Evolutionary conservation across 1,140 invertebrate genomes (phyloP).

Genomic region (Vanessa tameamea): DNA sequence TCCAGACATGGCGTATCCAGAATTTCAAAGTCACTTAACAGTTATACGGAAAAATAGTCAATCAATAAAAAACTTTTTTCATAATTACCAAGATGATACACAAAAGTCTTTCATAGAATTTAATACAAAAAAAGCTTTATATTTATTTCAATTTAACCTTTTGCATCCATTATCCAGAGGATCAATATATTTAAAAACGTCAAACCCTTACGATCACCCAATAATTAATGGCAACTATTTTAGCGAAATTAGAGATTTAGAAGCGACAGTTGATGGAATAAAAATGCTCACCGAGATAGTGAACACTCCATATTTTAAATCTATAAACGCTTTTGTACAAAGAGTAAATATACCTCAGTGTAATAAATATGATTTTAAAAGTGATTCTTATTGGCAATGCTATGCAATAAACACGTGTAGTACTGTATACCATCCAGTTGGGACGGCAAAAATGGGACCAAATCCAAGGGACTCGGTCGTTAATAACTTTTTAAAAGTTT

Average conservation of each 20-base stretch:
- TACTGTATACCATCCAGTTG: constrained; percentile 86
- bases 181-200: constrained; percentile 66
- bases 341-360: constrained; percentile 72
- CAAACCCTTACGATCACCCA: constrained; percentile 82
- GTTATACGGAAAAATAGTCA: constrained; percentile 47
- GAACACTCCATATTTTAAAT: constrained; percentile 69
- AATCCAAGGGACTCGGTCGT: constrained; percentile 82
- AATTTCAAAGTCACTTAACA: constrained; percentile 60
- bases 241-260: constrained; percentile 85
- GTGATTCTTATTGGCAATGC: constrained; percentile 85
- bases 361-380: constrained; percentile 70
- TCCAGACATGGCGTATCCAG: constrained; percentile 48
- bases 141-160: constrained; percentile 64
- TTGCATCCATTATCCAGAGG: constrained; percentile 80
- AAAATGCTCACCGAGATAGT: constrained; percentile 62
- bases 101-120: constrained; percentile 61
- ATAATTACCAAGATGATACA: constrained; percentile 60
- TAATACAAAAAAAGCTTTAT: constrained; percentile 65
- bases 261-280: constrained; percentile 83
- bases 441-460: constrained; percentile 89
- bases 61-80: constrained; percentile 19
- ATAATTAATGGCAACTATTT: constrained; percentile 91
- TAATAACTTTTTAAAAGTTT: constrained; percentile 85
- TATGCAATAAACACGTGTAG: constrained; percentile 75
- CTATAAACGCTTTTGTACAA: constrained; percentile 66